Base-by-base conservation (phyloP, 1,140 invertebrate genomes). In the Cephus cinctus region DNA sequence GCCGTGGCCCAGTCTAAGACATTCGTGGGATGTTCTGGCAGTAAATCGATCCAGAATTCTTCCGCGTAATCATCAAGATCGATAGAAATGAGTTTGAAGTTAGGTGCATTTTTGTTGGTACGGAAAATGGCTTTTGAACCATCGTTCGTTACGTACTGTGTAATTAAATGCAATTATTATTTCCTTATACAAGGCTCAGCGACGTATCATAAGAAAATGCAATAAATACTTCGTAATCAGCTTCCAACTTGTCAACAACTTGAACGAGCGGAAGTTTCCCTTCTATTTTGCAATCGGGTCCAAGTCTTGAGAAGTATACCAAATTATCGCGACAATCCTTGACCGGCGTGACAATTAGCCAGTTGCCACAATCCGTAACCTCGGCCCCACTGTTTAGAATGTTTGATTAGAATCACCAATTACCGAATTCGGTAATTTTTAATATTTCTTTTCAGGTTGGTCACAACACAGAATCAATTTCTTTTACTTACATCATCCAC, bases 171-270 rank as follows among this genome's bases (percentile, higher is more conserved):
- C n/a, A n/a, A n/a, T n/a, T n/a, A n/a, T n/a, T n/a, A n/a, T n/a
- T n/a, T n/a, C n/a, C n/a, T n/a, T n/a, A n/a, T n/a, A n/a, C n/a
- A n/a, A n/a, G n/a, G n/a, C n/a, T n/a, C n/a, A n/a, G n/a, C n/a
- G n/a, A n/a, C n/a, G n/a, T n/a, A n/a, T n/a, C n/a, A n/a, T n/a
- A n/a, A n/a, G n/a, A n/a, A n/a, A n/a, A n/a, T n/a, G n/a, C n/a
- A n/a, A n/a, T n/a, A n/a, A n/a, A n/a, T n/a, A 94, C 93, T 73
- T 96, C 88, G 78, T 95, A 98, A 77, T 97, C 93, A 14, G 92
- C 90, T 76, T 98, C 92, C 71, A 96, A 90, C 72, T 92, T 88
- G 57, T 89, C 85, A 19, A 98, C 85, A 58, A 98, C 81, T 69
- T 86, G 84, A 15, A 80, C 86, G 11, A 93, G 73, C 20, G 77